Conservation (phyloP, 2,113 vertebrate species). For the Lepisosteus oculatus region DNA sequence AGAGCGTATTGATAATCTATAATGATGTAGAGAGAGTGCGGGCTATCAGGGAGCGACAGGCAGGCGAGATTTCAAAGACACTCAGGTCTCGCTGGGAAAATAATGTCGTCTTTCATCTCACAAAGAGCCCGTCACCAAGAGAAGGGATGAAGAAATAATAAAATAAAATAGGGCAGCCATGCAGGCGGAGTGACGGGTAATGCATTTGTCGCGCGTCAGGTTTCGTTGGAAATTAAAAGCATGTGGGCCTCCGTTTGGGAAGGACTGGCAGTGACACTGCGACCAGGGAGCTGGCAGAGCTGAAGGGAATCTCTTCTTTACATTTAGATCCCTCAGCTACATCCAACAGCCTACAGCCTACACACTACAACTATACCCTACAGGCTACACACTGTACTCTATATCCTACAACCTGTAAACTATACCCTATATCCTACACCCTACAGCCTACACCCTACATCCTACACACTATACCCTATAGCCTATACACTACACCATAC, state of each 20-base stretch:
- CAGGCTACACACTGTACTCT: no score
- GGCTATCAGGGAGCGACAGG: constrained; percentile 74
- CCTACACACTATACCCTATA: no score
- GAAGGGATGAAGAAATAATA: constrained; percentile 19
- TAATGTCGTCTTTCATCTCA: constrained; percentile 61
- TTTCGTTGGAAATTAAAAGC: constrained; percentile 45
- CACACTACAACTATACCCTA: no score
- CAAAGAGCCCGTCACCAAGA: constrained; percentile 47
- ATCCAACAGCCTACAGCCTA: no score
- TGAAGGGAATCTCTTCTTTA: constrained; percentile 4
- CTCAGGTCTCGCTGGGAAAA: constrained; percentile 54
- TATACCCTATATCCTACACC: no score
- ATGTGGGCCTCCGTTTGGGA: constrained; percentile 28
- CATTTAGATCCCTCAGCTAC: neutral
- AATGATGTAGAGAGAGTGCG: constrained; percentile 72
- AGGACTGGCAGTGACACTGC: constrained; percentile 31
- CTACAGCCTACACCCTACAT: no score
- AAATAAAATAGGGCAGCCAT: constrained; percentile 16
- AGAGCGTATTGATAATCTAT: constrained; percentile 88
- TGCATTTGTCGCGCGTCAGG: constrained; percentile 43
- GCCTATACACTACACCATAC: no score
- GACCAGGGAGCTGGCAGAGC: constrained; percentile 1
- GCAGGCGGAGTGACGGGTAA: constrained; percentile 9
- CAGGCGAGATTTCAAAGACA: constrained; percentile 69
- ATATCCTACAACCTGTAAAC: no score